A percentile compares a stretch with the other conserved stretches of the same genome.
These are phyloP conservation scores for Myathropa florea DNA, from an alignment of 2,888 invertebrate genomes.

Conservation along the genomic window DNA sequence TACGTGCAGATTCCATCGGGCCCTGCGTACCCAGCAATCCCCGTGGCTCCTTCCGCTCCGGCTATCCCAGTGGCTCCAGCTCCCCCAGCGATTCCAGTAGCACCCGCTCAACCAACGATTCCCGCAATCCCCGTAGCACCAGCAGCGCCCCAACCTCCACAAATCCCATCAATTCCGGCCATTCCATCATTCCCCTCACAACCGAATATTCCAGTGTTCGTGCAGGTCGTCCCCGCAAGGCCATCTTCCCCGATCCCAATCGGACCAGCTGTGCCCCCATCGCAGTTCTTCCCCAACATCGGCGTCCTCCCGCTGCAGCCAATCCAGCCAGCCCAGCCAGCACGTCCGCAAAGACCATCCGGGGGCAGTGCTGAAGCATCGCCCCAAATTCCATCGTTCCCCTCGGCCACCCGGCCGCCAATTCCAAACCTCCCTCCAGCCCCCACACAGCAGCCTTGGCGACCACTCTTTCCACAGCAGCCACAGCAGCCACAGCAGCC, in stretches of 20 bases:
- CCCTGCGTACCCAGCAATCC: conserved; percentile 57
- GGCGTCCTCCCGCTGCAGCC: conserved; percentile 73
- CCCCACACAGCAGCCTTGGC: conserved; percentile 73
- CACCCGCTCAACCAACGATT: not conserved
- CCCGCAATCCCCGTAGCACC: conserved; percentile 15
- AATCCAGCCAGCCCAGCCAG: conserved; percentile 25
- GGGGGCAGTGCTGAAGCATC: conserved; percentile 77
- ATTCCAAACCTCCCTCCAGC: conserved; percentile 49
- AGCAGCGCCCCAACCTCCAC: not conserved
- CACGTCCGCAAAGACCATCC: conserved; percentile 75
- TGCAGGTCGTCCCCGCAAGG: conserved; percentile 46
- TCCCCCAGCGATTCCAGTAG: not conserved
- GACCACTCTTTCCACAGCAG: conserved; percentile 77
- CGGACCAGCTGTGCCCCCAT: conserved; percentile 70
- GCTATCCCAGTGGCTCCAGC: conserved; percentile 8
- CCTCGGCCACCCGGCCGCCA: conserved; percentile 59
- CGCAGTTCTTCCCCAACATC: conserved; percentile 71
- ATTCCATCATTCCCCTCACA: conserved; percentile 72
- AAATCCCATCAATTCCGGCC: not conserved
- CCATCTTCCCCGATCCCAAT: conserved; percentile 41
- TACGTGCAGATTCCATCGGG: conserved; percentile 74
- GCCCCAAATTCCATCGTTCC: conserved; percentile 76
- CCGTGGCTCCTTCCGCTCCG: conserved; percentile 61
- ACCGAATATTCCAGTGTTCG: conserved; percentile 55
- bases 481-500: conserved; percentile 72